Conservation (phyloP, 2,797 vertebrate genomes). For the Dryobates pubescens region DNA sequence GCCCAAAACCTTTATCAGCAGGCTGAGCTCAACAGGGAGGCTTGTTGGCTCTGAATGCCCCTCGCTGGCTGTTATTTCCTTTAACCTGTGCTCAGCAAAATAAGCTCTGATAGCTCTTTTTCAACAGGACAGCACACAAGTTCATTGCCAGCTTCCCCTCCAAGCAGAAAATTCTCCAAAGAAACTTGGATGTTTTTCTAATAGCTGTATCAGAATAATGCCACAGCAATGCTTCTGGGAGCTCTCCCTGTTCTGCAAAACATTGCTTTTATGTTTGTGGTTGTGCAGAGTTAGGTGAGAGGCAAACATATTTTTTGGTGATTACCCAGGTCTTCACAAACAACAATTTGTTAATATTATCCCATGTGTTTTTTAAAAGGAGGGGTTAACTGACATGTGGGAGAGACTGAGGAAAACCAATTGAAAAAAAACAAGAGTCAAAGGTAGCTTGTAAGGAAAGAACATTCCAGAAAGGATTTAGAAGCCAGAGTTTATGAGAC, state of each 20-base stretch:
- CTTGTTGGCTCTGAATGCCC: accelerated
- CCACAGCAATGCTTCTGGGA: not conserved
- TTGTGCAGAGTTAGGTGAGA: not conserved
- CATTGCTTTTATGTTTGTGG: accelerated
- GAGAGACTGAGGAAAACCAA: not conserved
- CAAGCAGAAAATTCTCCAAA: accelerated
- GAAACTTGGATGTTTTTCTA: not conserved
- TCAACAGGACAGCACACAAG: not conserved
- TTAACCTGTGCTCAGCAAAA: not conserved
- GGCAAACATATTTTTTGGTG: not conserved
- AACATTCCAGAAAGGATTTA: not conserved
- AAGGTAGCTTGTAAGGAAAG: not conserved
- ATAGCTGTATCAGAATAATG: not conserved
- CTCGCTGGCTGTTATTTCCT: accelerated
- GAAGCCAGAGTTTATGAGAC: not conserved
- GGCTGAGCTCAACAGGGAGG: not conserved
- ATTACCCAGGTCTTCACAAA: not conserved
- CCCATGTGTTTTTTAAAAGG: not conserved
- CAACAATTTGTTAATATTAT: not conserved
- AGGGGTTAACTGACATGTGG: not conserved
- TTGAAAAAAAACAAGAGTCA: not conserved
- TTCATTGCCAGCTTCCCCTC: not conserved
- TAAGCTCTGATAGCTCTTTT: not conserved
- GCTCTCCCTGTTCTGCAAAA: not conserved
- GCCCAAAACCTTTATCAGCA: accelerated